phyloP scores from a whole-genome alignment of 2,888 invertebrate genomes.

The Leucophenga montana region DNA sequence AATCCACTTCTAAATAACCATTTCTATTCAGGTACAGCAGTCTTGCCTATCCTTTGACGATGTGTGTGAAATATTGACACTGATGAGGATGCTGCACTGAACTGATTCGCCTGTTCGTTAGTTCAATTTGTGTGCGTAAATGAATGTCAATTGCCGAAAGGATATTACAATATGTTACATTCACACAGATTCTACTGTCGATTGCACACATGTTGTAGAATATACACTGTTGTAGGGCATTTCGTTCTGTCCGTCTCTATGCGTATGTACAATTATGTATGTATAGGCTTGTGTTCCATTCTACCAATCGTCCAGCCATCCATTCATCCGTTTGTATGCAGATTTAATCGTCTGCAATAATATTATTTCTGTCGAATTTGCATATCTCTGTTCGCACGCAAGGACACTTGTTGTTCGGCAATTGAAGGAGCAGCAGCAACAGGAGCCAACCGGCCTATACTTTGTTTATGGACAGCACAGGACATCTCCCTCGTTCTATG shows the following conservation, averaged over 20 bases:
- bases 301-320: conserved; percentile 1
- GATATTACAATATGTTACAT: conserved; percentile 17
- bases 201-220: not conserved
- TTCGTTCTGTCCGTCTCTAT: conserved; percentile 2
- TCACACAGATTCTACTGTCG: not conserved
- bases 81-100: not conserved
- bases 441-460: not conserved
- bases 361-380: conserved; percentile 31
- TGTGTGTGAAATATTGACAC: too few relatives aligned
- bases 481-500: too few relatives aligned
- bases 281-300: not conserved
- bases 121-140: conserved; percentile 17
- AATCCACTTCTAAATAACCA: too few relatives aligned
- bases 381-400: conserved; percentile 28
- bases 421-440: not conserved
- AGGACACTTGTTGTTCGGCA: conserved; percentile 30
- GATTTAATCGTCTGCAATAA: conserved; percentile 33
- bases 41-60: too few relatives aligned
- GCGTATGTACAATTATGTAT: too few relatives aligned
- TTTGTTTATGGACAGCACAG: not conserved
- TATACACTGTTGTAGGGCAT: not conserved
- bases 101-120: not conserved
- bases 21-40: too few relatives aligned
- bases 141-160: conserved; percentile 22
- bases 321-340: conserved; percentile 27